Conservation (phyloP, 1,140 invertebrate species). For the Diorhabda sublineata region DNA sequence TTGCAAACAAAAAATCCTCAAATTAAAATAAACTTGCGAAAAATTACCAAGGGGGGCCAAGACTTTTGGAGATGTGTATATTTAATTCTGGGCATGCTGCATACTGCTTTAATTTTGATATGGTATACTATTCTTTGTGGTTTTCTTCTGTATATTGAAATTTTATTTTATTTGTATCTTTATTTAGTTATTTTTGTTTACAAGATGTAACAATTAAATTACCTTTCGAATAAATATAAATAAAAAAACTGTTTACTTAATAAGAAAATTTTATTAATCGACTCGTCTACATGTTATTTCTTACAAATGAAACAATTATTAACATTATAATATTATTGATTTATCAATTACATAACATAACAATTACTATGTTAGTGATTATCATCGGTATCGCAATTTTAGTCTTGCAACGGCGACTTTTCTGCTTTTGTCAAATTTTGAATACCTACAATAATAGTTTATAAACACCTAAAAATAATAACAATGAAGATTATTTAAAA, state of each 20-base stretch:
- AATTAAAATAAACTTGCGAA: too few species aligned
- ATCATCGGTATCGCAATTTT: constrained; percentile 43
- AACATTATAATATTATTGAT: constrained; percentile 39
- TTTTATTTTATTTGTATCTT: too few species aligned
- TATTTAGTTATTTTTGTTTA: too few species aligned
- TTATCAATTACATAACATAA: constrained; percentile 40
- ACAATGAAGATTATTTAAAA: too few species aligned
- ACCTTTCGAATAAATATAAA: background rate
- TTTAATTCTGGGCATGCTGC: too few species aligned
- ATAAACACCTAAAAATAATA: background rate
- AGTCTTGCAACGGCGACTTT: constrained; percentile 27
- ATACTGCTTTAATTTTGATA: too few species aligned
- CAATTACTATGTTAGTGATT: constrained; percentile 45
- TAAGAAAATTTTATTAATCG: constrained; percentile 23
- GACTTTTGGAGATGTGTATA: too few species aligned
- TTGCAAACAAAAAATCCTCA: too few species aligned
- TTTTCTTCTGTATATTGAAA: too few species aligned
- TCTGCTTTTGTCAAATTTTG: constrained; percentile 8
- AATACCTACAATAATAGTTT: background rate
- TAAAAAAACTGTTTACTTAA: background rate
- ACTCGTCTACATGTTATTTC: constrained; percentile 33
- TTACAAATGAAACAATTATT: constrained; percentile 38
- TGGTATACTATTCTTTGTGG: too few species aligned
- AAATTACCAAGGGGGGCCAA: too few species aligned
- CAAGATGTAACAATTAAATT: too few species aligned